Percentiles rank a stretch among this genome's conserved stretches.
These are phyloP conservation scores for Philotrypesis tridentata DNA, from an alignment of 1,140 invertebrate species.

Conservation along the genomic window DNA sequence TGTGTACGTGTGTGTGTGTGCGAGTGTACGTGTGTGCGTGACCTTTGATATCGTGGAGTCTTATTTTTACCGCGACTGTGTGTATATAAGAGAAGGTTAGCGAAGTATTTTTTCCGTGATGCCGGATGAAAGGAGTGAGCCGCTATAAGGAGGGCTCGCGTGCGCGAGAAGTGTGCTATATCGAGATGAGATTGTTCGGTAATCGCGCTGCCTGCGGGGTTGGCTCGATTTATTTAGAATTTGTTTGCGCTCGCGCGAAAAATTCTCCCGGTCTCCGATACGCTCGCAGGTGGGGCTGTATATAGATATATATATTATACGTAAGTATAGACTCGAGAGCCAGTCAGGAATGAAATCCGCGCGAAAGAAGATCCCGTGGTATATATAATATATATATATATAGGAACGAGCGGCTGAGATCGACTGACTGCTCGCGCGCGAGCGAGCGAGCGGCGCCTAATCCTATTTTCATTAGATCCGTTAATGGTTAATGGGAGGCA, in stretches of 20 bases:
- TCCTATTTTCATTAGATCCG: conserved; percentile 73
- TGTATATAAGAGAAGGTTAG: neutral
- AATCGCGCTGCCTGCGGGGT: neutral
- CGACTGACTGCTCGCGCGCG: neutral
- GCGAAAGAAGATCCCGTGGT: conserved; percentile 23
- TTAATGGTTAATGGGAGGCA: conserved; percentile 75
- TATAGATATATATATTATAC: too few species aligned
- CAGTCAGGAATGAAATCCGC: neutral
- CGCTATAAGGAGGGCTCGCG: neutral
- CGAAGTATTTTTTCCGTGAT: conserved; percentile 1
- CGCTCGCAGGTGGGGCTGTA: too few species aligned
- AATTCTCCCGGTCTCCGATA: neutral
- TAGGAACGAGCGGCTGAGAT: conserved; percentile 26
- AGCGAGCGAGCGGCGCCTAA: conserved; percentile 55
- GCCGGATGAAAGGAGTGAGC: conserved; percentile 24
- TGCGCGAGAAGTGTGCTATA: neutral
- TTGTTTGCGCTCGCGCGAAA: neutral
- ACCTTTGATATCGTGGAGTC: too few species aligned
- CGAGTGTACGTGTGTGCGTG: too few species aligned
- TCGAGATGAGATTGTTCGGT: conserved; percentile 10
- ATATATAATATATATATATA: too few species aligned
- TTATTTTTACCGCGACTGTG: conserved; percentile 11
- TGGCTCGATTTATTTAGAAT: neutral
- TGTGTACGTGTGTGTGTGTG: too few species aligned
- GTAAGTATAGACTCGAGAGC: too few species aligned